Evolutionary conservation across 2,113 vertebrate genomes (phyloP).

Genomic region (Tupaia chinensis): DNA sequence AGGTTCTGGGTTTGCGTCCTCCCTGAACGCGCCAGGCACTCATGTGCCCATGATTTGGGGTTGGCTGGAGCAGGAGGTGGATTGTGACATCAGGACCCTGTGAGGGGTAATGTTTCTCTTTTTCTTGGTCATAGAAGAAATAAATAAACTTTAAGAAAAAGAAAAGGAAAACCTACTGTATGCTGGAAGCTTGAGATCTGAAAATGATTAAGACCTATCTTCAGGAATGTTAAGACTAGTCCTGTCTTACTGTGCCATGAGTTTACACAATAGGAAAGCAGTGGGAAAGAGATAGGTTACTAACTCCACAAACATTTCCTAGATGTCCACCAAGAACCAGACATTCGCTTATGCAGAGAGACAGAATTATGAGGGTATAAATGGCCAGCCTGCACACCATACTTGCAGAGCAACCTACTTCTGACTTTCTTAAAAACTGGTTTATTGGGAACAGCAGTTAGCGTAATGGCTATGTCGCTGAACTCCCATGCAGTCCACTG

Average conservation of each 20-base stretch:
- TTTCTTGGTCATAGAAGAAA: too few relatives aligned
- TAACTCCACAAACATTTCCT: conserved; percentile 4
- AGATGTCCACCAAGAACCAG: background rate
- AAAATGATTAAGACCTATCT: background rate
- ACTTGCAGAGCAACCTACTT: background rate
- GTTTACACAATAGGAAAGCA: conserved; percentile 5
- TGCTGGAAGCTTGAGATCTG: background rate
- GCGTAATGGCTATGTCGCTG: too few relatives aligned
- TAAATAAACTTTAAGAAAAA: background rate
- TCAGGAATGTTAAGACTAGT: background rate
- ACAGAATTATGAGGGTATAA: background rate
- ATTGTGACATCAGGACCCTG: too few relatives aligned
- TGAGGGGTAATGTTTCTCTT: too few relatives aligned
- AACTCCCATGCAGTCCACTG: too few relatives aligned
- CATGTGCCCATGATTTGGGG: too few relatives aligned
- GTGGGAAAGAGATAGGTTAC: background rate
- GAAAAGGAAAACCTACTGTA: background rate
- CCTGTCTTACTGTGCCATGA: background rate
- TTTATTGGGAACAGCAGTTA: too few relatives aligned
- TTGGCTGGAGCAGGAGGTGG: too few relatives aligned
- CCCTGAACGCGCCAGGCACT: too few relatives aligned
- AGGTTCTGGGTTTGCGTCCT: too few relatives aligned
- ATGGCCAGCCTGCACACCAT: background rate
- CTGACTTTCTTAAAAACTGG: background rate
- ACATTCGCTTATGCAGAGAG: background rate